Base-by-base conservation (phyloP, 2,113 vertebrate species). In the Choloepus hoffmanni region DNA sequence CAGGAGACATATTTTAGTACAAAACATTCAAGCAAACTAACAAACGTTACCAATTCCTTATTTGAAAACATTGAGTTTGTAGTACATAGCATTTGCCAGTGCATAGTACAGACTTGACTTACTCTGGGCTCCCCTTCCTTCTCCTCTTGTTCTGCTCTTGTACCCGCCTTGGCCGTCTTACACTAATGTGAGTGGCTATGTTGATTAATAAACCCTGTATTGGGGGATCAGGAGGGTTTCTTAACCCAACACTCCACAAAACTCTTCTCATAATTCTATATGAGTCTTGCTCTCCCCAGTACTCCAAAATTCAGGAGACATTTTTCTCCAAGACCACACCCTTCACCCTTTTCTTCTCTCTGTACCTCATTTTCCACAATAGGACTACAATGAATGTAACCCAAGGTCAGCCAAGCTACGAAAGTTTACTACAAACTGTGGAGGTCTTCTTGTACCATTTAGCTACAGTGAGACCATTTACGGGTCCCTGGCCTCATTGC, bases 401-500 rank as follows among this genome's bases (percentile, higher is more conserved):
- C 72, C 45, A 79, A 86, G 45, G 45, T 95, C 50, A 72, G 76
- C 9, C 10, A 63, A 72, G 68, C 74, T 87, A 24, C 5, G 55
- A 21, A 26, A 58, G 55, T 74, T 86, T 50, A 78, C 79, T 33
- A 33, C 48, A 82, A 86, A 79, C n/a, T 72, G 12, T 87, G 50
- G 18, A 68, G 86, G 63, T 36, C 58, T 8, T 63, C n/a, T 33
- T 67, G 24, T 48, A 73, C 15, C 62, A 40, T 14, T 92, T 82
- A 63, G 63, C 43, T 83, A 63, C 24, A 18, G 33, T 63, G 40
- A 96, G 72, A 63, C 90, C 77, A 74, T 79, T 90, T 95, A 45
- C 50, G 70, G 48, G 43, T 83, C n/a, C 5, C 10, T 43, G 43
- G 74, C n/a, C 76, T 83, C 74, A 60, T 50, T 89, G 70, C 65